Evolutionary conservation across 23 tunicate species (phyloP).

Genomic region (Phallusia fumigata): DNA sequence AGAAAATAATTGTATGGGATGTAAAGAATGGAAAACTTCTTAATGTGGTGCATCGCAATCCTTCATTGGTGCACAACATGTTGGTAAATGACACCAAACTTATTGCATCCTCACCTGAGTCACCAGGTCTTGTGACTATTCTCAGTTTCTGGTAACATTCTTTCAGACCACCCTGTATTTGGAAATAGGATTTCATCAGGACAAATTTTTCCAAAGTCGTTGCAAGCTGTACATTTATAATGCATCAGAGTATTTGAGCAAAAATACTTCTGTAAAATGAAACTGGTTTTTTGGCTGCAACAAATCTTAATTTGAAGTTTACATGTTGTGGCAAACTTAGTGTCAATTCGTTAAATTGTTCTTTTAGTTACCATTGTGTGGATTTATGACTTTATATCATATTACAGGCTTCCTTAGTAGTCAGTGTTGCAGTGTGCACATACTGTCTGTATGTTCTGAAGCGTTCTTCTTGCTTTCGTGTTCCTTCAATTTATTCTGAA

Average conservation of each 20-base stretch:
- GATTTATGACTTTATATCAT: too few species aligned
- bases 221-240: too few species aligned
- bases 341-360: too few species aligned
- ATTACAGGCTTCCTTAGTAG: background rate
- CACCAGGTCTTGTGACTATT: conserved; percentile 79
- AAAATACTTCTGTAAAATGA: too few species aligned
- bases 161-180: too few species aligned
- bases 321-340: background rate
- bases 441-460: background rate
- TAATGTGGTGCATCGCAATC: conserved; percentile 83
- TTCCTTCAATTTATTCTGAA: background rate
- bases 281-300: too few species aligned
- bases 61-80: conserved; percentile 72
- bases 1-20: conserved; percentile 88
- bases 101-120: conserved; percentile 71
- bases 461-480: background rate
- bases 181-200: too few species aligned
- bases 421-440: conserved; percentile 11
- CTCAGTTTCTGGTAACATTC: conserved; percentile 67
- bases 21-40: conserved; percentile 49
- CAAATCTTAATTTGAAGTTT: background rate
- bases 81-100: conserved; percentile 62
- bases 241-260: too few species aligned
- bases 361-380: too few species aligned
- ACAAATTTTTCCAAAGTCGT: too few species aligned